Evolutionary conservation across 2,113 vertebrate genomes (phyloP).

Genomic region (Ia io): DNA sequence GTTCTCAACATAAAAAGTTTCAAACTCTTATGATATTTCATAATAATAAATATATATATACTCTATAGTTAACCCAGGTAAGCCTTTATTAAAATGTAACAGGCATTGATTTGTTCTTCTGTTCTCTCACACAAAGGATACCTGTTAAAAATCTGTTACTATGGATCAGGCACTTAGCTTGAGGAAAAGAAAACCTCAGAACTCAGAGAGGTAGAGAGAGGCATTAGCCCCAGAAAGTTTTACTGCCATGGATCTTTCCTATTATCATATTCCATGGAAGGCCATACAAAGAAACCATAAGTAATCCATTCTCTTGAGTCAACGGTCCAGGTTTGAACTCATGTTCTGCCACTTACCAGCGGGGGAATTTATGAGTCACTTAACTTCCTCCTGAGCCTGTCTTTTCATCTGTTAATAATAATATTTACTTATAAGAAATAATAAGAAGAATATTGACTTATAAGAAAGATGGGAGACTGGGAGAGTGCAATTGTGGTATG

Average conservation of each 20-base stretch:
- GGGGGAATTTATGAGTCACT: background rate
- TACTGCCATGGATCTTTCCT: background rate
- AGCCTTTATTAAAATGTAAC: background rate
- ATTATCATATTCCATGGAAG: background rate
- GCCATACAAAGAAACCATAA: background rate
- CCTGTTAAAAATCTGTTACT: background rate
- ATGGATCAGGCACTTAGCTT: background rate
- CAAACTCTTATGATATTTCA: background rate
- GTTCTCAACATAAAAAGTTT: background rate
- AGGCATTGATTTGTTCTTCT: background rate
- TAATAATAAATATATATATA: background rate
- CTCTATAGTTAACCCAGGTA: background rate
- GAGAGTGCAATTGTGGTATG: background rate
- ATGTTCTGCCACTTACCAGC: background rate
- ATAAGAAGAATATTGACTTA: background rate
- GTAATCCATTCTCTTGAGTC: background rate
- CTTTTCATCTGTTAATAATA: background rate
- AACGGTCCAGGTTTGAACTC: background rate
- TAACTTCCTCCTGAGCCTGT: background rate
- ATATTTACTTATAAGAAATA: background rate
- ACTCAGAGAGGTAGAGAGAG: background rate
- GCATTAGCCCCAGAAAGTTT: background rate
- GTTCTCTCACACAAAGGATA: background rate
- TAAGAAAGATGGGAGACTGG: background rate
- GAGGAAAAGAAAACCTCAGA: background rate